phyloP scores from a whole-genome alignment of 2,797 vertebrate species.

The Tolypeutes matacus region DNA sequence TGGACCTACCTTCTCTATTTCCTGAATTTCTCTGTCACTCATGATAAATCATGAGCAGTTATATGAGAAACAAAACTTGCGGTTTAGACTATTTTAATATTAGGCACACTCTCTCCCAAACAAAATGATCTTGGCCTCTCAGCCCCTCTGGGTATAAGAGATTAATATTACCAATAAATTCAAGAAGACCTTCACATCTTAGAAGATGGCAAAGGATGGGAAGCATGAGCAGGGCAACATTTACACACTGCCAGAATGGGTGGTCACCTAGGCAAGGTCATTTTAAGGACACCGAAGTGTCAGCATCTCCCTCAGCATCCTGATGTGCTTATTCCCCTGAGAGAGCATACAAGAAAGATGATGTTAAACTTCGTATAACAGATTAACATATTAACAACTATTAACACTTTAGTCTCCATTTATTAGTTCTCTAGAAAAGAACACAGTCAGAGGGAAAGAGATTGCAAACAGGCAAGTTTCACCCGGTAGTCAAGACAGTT shows the following conservation, averaged over 20 bases:
- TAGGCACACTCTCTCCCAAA: neutral
- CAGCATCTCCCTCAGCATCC: neutral
- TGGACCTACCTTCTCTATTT: neutral
- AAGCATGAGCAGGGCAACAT: neutral
- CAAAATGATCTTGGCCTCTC: neutral
- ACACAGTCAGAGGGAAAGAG: neutral
- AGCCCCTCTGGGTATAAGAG: neutral
- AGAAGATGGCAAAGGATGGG: neutral
- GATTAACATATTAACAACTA: constrained; percentile 79
- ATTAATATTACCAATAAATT: neutral
- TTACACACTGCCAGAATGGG: neutral
- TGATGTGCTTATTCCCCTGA: neutral
- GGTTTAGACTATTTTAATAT: constrained; percentile 37
- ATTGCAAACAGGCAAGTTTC: neutral
- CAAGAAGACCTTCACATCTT: neutral
- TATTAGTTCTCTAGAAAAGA: neutral
- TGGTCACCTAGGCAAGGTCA: neutral
- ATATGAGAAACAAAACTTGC: neutral
- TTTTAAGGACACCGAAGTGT: neutral
- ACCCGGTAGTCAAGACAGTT: neutral
- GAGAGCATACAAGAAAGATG: neutral
- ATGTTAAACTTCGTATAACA: constrained; percentile 58
- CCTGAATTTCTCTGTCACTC: neutral
- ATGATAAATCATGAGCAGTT: neutral
- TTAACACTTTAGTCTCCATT: constrained; percentile 64